Conservation (phyloP, 2,113 vertebrate genomes). For the Narcine bancroftii region DNA sequence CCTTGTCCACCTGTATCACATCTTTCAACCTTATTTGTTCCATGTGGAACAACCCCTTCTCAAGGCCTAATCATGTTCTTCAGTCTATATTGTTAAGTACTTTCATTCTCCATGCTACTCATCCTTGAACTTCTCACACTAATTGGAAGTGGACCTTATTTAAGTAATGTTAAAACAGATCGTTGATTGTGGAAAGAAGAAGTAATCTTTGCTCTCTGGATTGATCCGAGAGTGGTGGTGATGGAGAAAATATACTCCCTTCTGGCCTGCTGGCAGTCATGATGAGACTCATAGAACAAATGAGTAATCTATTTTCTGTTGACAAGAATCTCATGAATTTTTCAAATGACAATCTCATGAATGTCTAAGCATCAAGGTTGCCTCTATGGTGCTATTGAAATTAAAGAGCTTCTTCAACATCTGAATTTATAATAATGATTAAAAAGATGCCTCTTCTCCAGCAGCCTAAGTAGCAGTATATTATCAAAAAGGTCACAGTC, state of each 20-base stretch:
- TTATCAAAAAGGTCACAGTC: not conserved
- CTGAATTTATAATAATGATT: not conserved
- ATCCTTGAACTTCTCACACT: not conserved
- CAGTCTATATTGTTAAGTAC: too few species aligned
- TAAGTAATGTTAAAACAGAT: not conserved
- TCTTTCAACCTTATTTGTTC: too few species aligned
- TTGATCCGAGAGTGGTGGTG: not conserved
- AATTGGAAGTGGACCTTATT: not conserved
- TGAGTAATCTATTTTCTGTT: not conserved
- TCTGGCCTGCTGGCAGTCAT: not conserved
- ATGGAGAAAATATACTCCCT: not conserved
- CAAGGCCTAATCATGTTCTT: too few species aligned
- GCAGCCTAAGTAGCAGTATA: not conserved
- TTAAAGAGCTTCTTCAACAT: not conserved
- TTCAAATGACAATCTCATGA: not conserved
- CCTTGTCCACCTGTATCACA: too few species aligned
- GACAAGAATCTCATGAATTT: not conserved
- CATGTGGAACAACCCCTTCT: too few species aligned
- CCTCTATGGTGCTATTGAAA: not conserved
- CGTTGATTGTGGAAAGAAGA: not conserved
- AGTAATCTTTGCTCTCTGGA: not conserved
- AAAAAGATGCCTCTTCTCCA: not conserved
- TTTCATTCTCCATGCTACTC: not conserved
- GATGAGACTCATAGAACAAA: not conserved
- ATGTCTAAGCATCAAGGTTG: not conserved